These are phyloP conservation scores for Latheticus oryzae DNA, from an alignment of 2,888 invertebrate genomes.

Conservation along the genomic window DNA sequence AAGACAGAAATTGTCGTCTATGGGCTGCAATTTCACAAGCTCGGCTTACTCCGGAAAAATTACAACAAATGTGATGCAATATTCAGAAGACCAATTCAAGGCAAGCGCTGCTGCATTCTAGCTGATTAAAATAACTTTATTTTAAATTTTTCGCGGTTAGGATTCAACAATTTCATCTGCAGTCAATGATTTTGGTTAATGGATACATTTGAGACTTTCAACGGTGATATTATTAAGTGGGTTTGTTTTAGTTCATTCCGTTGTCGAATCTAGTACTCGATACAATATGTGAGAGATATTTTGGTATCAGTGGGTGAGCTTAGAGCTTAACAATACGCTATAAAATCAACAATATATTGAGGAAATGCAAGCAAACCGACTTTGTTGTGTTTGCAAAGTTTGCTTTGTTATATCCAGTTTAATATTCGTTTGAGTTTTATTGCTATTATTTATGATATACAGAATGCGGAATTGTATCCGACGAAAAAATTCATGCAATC, in stretches of 20 bases:
- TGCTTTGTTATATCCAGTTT: slow-evolving; percentile 30
- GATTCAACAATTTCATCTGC: neutral
- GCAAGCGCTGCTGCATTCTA: slow-evolving; percentile 4
- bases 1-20: slow-evolving; percentile 30
- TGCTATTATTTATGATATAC: slow-evolving; percentile 24
- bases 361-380: slow-evolving; percentile 33
- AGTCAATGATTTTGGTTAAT: no score
- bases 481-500: slow-evolving; percentile 17
- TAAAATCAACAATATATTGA: slow-evolving; percentile 40
- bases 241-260: no score
- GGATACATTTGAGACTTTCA: no score
- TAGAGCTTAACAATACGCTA: slow-evolving; percentile 30
- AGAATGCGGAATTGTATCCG: slow-evolving; percentile 5
- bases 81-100: slow-evolving; percentile 23
- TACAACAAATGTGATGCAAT: slow-evolving; percentile 30
- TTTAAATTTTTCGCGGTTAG: no score
- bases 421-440: slow-evolving; percentile 35
- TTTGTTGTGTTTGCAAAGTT: slow-evolving; percentile 33
- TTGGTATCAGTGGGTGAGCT: slow-evolving; percentile 34
- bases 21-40: slow-evolving; percentile 26
- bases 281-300: slow-evolving; percentile 33
- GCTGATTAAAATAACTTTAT: slow-evolving; percentile 25
- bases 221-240: no score
- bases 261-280: slow-evolving; percentile 9
- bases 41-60: slow-evolving; percentile 23